Evolutionary conservation across 2,113 vertebrate species (phyloP).

Genomic region (Rissa tridactyla): DNA sequence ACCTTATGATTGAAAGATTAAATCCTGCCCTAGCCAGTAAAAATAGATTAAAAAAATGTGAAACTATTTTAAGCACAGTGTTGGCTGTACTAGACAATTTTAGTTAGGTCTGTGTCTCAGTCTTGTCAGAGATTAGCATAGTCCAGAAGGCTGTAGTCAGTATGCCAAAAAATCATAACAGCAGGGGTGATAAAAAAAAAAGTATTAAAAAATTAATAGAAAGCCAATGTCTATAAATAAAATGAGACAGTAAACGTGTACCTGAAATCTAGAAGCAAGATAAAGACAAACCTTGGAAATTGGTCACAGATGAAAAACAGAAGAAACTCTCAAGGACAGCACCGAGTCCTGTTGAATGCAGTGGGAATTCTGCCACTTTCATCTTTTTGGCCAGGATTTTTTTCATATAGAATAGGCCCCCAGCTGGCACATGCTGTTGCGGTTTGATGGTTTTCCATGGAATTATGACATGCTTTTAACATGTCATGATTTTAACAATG

Average conservation of each 20-base stretch:
- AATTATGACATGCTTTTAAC: background rate
- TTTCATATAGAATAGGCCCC: background rate
- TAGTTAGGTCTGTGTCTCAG: constrained; percentile 73
- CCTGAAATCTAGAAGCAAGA: constrained; percentile 43
- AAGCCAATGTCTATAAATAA: constrained; percentile 69
- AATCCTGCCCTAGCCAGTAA: constrained; percentile 68
- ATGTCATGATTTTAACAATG: background rate
- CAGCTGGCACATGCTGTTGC: background rate
- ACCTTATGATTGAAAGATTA: constrained; percentile 75
- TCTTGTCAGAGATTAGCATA: constrained; percentile 78
- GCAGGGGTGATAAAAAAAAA: constrained; percentile 60
- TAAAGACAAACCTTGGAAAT: constrained; percentile 41
- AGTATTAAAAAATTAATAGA: constrained; percentile 70
- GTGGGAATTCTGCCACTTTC: constrained; percentile 10
- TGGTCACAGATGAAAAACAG: background rate
- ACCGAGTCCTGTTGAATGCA: background rate
- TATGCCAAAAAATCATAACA: constrained; percentile 71
- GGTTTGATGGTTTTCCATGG: background rate
- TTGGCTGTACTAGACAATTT: constrained; percentile 77
- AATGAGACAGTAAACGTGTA: constrained; percentile 59
- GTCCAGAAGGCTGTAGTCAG: constrained; percentile 75
- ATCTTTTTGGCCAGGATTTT: background rate
- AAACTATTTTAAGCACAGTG: constrained; percentile 73
- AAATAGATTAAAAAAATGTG: constrained; percentile 72
- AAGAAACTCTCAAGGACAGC: background rate